These are phyloP conservation scores for Gnathonemus longibarbis DNA, from an alignment of 2,113 vertebrate genomes.

Conservation along the genomic window DNA sequence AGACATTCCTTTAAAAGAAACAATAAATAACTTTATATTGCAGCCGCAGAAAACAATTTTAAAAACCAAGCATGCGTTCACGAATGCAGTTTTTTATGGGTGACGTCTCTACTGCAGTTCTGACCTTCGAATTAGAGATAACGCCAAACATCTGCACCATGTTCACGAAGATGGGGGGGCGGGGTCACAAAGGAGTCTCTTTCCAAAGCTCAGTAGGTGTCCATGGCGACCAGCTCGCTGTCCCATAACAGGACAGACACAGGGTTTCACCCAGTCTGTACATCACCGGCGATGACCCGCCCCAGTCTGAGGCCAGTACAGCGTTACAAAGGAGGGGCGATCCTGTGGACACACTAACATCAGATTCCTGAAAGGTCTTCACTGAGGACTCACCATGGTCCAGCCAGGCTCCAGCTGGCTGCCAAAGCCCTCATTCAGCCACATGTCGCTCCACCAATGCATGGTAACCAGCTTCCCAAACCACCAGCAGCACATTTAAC, in stretches of 20 bases:
- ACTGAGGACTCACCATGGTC: constrained; percentile 24
- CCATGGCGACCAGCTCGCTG: constrained; percentile 15
- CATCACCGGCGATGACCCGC: background rate
- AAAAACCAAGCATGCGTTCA: background rate
- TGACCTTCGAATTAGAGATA: constrained; percentile 29
- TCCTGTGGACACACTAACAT: background rate
- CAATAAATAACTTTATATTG: background rate
- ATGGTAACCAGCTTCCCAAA: constrained; percentile 36
- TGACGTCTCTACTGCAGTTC: background rate
- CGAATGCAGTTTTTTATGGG: too few species aligned
- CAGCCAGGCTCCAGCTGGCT: constrained; percentile 15
- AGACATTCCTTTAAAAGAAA: background rate
- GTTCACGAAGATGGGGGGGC: constrained; percentile 14
- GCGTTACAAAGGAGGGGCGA: background rate
- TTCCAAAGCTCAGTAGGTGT: constrained; percentile 18
- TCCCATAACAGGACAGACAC: background rate
- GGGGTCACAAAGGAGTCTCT: constrained; percentile 11
- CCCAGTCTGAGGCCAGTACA: background rate
- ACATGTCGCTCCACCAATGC: constrained; percentile 27
- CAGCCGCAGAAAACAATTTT: background rate
- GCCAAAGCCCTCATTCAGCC: constrained; percentile 30
- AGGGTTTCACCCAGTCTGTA: background rate
- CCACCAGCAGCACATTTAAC: constrained; percentile 12
- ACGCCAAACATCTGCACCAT: constrained; percentile 22
- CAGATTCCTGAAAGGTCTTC: too few species aligned